A percentile compares a stretch with the other conserved stretches of the same genome.
Conservation (phyloP, 2,888 invertebrate species). For the Alsophila aescularia region DNA sequence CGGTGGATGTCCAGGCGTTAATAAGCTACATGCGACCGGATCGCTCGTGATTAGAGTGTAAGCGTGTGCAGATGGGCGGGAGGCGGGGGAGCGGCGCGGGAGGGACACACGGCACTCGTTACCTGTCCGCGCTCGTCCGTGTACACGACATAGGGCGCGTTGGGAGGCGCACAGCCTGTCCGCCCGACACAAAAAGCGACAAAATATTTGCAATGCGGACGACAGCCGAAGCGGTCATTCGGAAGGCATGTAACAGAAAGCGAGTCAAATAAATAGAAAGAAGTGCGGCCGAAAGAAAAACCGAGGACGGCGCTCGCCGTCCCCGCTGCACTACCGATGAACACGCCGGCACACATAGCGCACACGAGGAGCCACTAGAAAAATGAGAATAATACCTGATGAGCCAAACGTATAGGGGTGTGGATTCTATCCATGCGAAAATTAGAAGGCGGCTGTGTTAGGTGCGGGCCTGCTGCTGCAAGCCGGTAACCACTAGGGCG, state of each 20-base stretch:
- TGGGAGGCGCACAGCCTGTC: constrained; percentile 90
- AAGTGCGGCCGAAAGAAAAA: constrained; percentile 73
- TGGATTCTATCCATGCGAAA: constrained; percentile 83
- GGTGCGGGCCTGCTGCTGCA: constrained; percentile 80
- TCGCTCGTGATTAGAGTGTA: constrained; percentile 33
- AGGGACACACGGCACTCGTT: constrained; percentile 81
- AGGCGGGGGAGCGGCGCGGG: constrained; percentile 31
- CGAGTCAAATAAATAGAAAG: constrained; percentile 80
- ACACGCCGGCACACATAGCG: constrained; percentile 78
- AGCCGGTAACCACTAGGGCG: constrained; percentile 77
- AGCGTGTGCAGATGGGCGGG: constrained; percentile 25
- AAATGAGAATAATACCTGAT: constrained; percentile 83
- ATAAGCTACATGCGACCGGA: constrained; percentile 51
- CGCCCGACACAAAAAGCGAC: constrained; percentile 81
- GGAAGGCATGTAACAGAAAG: constrained; percentile 85
- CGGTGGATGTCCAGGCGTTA: constrained; percentile 43
- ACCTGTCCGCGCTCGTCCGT: constrained; percentile 98
- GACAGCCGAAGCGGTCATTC: constrained; percentile 83
- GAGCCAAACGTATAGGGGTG: constrained; percentile 84
- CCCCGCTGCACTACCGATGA: constrained; percentile 71
- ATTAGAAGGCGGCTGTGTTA: constrained; percentile 83
- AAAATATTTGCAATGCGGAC: constrained; percentile 79
- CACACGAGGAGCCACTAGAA: constrained; percentile 80
- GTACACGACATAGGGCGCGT: constrained; percentile 97
- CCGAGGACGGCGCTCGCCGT: constrained; percentile 66